Conservation (phyloP, 92 coral and sea anemone genomes). For the Heliopora coerulea region DNA sequence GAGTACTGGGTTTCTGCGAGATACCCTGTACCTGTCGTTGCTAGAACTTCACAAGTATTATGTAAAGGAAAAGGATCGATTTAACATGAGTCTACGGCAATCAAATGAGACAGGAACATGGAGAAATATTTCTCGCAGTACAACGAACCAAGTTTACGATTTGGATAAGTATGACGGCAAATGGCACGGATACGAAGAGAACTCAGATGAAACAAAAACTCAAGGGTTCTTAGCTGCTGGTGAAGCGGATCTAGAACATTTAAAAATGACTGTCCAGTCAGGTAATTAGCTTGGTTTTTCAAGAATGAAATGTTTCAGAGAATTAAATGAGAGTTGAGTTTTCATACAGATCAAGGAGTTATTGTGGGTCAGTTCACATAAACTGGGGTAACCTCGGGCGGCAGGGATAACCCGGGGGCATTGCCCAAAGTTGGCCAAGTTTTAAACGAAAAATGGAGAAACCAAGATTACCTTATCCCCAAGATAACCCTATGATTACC, state of each 20-base stretch:
- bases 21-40: slow-evolving; percentile 75
- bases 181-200: slow-evolving; percentile 54
- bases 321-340: too few relatives aligned
- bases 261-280: slow-evolving; percentile 58
- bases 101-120: neutral
- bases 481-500: too few relatives aligned
- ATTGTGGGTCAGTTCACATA: too few relatives aligned
- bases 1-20: slow-evolving; percentile 83
- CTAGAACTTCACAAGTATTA: slow-evolving; percentile 83
- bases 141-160: neutral
- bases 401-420: too few relatives aligned
- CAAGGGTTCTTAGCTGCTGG: slow-evolving; percentile 60
- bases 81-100: slow-evolving; percentile 1
- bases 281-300: too few relatives aligned
- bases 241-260: slow-evolving; percentile 60
- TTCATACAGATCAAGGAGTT: too few relatives aligned
- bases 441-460: too few relatives aligned
- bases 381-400: too few relatives aligned
- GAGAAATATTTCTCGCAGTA: neutral
- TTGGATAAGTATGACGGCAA: slow-evolving; percentile 79
- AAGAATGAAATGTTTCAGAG: too few relatives aligned
- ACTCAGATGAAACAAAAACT: neutral
- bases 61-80: slow-evolving; percentile 43
- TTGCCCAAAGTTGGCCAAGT: too few relatives aligned
- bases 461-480: too few relatives aligned